A percentile compares a stretch with the other conserved stretches of the same genome.
phyloP scores from a whole-genome alignment of 2,113 vertebrate species.

The Cariama cristata region DNA sequence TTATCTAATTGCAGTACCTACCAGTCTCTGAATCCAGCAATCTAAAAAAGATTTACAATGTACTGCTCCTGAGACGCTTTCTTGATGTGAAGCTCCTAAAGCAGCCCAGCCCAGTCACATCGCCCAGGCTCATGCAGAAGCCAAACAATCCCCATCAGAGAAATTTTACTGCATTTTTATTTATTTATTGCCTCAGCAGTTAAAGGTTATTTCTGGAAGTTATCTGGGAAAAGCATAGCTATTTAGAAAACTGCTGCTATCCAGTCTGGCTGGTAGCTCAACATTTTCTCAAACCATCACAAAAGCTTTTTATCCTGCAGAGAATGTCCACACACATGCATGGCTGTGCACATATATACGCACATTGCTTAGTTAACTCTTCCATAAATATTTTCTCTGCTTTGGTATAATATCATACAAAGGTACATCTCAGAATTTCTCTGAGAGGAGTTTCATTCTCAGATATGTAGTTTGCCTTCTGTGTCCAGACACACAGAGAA shows the following conservation, averaged over 20 bases:
- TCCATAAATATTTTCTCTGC: neutral
- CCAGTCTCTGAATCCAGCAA: neutral
- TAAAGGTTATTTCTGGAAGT: constrained; percentile 7
- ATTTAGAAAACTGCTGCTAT: neutral
- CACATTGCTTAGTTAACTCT: neutral
- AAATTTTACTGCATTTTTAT: neutral
- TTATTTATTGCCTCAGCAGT: constrained; percentile 10
- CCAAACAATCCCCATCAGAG: neutral
- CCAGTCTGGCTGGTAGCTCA: neutral
- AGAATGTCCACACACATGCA: neutral
- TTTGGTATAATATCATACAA: neutral
- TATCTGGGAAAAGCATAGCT: neutral
- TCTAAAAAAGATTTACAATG: neutral
- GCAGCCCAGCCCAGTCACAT: neutral
- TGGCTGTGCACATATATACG: neutral
- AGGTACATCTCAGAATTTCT: neutral
- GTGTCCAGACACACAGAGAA: neutral
- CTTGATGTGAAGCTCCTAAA: neutral
- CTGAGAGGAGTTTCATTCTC: neutral
- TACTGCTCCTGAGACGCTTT: neutral
- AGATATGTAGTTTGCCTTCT: neutral
- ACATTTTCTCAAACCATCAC: neutral
- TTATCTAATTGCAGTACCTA: neutral
- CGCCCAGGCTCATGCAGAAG: neutral
- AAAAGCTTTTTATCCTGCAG: constrained; percentile 15